Base-by-base conservation (phyloP, 2,888 invertebrate species). In the Ganaspis brasiliensis region DNA sequence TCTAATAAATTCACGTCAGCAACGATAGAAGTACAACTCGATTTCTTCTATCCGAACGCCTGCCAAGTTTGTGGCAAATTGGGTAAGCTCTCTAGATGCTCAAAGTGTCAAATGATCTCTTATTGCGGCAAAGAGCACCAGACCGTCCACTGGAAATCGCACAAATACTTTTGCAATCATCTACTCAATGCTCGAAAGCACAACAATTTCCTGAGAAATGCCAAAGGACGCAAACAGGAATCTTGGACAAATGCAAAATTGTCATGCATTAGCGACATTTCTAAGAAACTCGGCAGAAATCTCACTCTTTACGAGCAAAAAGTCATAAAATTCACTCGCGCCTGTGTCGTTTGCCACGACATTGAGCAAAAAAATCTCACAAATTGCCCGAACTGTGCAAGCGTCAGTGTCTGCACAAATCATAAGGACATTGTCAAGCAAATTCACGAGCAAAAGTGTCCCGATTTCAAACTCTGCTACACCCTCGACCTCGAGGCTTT, bases 391-490 rank as follows among this genome's bases (percentile, higher is more conserved):
- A 67, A 67, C 9, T 67, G 67, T 21, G 40, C 67, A 14, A 45
- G 40, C 14, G 45, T n/a, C 5, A 67, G 67, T 49, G 24, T 67
- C n/a, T 67, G 67, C n/a, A n/a, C 24, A 2, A 8, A 40, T n/a
- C 67, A 67, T 2, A 67, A 26, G 9, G 26, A 45, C 1, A n/a
- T n/a, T n/a, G n/a, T n/a, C n/a, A n/a, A n/a, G n/a, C 6, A 45
- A 45, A 4, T 67, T 21, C 67, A 67, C 4, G 24, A 2, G 0
- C 9, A 45, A 14, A 67, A 26, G 14, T 67, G 67, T n/a, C 24
- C 45, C 8, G 21, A 26, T 45, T 67, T 67, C 45, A 24, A 67
- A 67, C 67, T 67, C 24, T 67, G 67, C 24, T 45, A 67, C 45
- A 21, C 8, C 3, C 12, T 67, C 9, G 67, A 45, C 4, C 16